Evolutionary conservation across 2,888 invertebrate species (phyloP), one percentile per base, ranked within the genome.

Genomic region (Altica lythri): DNA sequence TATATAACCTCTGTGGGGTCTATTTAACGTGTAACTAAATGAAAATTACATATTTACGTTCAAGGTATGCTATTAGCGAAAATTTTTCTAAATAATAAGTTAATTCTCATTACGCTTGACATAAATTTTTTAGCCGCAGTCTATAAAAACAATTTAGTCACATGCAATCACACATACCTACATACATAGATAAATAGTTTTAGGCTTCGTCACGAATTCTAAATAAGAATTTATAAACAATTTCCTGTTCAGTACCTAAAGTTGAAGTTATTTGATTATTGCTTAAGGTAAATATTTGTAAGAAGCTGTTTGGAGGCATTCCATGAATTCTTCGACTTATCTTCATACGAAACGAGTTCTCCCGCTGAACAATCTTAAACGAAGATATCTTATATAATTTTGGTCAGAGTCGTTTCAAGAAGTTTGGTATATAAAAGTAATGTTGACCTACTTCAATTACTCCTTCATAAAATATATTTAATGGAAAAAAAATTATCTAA

Each of bases 271-370:
- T 68, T 68, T 67, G 65, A 68, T 62, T 67, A 64, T 68, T 65
- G 66, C 67, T 64, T 60, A 66, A 65, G 68, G 67, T 67, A 70
- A 70, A 70, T 70, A 70, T 70, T 70, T 70, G 68, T 66, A 64
- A 63, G 64, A 65, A 61, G 61, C 64, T 60, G 61, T 65, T 62
- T 56, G 56, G 56, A 63, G 55, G 59, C 67, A 69, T 70, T 68
- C 68, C 60, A 57, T 49, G 64, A 58, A 69, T 69, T 66, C 68
- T 60, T 63, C 53, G 13, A 59, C 61, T 66, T 66, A 65, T 63
- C 61, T 63, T 53, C 62, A 54, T 54, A 64, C 55, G 51, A 57
- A 66, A 63, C 65, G 57, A 61, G 62, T 62, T 60, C 61, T 61
- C 56, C 40, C 38, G 55, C 60, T 60, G 47, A 61, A 55, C 55